A percentile compares a stretch with the other conserved stretches of the same genome.
These are phyloP conservation scores for Archaeoteleia sp. DNA, from an alignment of 2,888 invertebrate genomes.

Conservation along the genomic window DNA sequence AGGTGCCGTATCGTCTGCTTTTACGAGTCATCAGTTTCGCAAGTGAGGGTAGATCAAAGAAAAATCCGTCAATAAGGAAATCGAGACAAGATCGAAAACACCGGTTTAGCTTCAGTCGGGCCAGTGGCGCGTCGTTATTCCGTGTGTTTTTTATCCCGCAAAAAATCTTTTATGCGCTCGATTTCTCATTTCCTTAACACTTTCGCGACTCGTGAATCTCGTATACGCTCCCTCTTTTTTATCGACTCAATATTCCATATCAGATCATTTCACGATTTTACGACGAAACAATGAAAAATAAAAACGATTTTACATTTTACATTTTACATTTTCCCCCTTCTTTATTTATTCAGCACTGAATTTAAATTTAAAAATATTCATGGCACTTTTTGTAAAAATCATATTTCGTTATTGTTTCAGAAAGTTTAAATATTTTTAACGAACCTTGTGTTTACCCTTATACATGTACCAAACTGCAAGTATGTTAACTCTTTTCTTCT, in stretches of 20 bases:
- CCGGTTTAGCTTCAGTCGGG: not conserved
- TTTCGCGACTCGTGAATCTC: not conserved
- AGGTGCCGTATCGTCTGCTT: conserved; percentile 13
- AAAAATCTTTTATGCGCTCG: conserved; percentile 39
- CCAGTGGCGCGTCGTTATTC: conserved; percentile 15
- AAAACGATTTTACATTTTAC: conserved; percentile 5
- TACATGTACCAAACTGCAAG: no score
- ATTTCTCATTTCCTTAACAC: conserved; percentile 44
- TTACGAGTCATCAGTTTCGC: conserved; percentile 44
- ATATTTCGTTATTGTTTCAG: no score
- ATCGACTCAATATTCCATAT: conserved; percentile 25
- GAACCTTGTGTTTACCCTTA: no score
- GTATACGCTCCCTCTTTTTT: conserved; percentile 7
- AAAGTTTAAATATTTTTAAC: no score
- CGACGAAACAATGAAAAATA: conserved; percentile 29
- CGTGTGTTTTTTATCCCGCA: conserved; percentile 27
- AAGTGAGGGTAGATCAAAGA: conserved; percentile 36
- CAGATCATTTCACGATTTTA: conserved; percentile 23
- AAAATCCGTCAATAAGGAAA: conserved; percentile 44
- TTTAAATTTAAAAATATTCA: no score
- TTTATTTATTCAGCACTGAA: no score
- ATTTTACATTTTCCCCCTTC: no score
- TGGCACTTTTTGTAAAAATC: no score
- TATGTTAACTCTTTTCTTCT: no score
- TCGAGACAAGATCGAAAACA: conserved; percentile 50